Conservation (phyloP, 2,888 invertebrate genomes). For the Barypeithes pellucidus region DNA sequence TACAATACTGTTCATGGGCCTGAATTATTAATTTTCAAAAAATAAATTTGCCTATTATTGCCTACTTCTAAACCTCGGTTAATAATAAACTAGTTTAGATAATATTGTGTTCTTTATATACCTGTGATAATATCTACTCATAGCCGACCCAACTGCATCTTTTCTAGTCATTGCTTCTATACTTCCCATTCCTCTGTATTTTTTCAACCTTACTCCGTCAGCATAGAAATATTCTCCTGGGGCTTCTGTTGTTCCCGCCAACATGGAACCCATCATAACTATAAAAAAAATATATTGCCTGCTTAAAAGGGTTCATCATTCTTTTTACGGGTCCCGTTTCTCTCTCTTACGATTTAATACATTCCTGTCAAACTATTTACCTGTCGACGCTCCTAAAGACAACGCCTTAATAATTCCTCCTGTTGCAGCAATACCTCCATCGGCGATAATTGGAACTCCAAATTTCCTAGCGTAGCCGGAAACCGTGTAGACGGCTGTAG, state of each 20-base stretch:
- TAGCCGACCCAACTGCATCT: constrained; percentile 87
- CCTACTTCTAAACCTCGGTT: too few relatives aligned
- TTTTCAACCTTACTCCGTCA: constrained; percentile 97
- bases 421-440: constrained; percentile 96
- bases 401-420: constrained; percentile 97
- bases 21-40: too few relatives aligned
- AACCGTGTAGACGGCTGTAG: constrained; percentile 97
- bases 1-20: too few relatives aligned
- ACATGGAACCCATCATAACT: constrained; percentile 99
- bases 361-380: too few relatives aligned
- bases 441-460: constrained; percentile 96
- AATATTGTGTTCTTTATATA: too few relatives aligned
- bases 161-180: constrained; percentile 98
- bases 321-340: too few relatives aligned
- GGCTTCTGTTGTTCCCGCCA: constrained; percentile 98
- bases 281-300: constrained; percentile 61
- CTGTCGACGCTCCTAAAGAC: constrained; percentile 92
- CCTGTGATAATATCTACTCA: constrained; percentile 80
- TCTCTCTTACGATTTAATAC: too few relatives aligned
- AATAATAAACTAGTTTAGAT: too few relatives aligned
- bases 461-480: constrained; percentile 89
- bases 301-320: too few relatives aligned
- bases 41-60: too few relatives aligned
- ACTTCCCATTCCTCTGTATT: constrained; percentile 99
- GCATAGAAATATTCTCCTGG: constrained; percentile 99